Conservation (phyloP, 2,797 vertebrate genomes). For the Channallabes apus region DNA sequence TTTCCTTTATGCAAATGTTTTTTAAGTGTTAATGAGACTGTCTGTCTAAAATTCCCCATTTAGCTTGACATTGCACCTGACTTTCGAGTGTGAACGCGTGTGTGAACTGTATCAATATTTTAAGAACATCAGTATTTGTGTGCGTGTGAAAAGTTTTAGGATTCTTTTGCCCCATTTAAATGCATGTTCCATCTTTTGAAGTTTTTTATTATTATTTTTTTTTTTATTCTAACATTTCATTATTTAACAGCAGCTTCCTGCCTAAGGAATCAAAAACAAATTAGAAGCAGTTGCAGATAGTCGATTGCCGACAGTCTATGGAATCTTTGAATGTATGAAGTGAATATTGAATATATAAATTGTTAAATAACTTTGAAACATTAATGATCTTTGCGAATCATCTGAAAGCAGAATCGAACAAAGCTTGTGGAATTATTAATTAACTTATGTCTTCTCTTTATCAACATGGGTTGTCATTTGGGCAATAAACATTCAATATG, state of each 20-base stretch:
- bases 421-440: neutral
- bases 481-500: neutral
- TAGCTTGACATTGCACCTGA: conserved; percentile 32
- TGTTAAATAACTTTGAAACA: neutral
- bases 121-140: neutral
- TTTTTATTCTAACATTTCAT: neutral
- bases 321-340: neutral
- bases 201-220: neutral
- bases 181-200: neutral
- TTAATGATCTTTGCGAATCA: neutral
- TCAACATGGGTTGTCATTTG: neutral
- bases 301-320: no score
- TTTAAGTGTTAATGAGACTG: conserved; percentile 30
- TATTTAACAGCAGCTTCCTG: neutral
- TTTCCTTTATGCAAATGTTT: neutral
- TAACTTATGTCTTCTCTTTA: neutral
- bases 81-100: neutral
- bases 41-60: conserved; percentile 26
- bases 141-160: conserved; percentile 2
- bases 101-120: conserved; percentile 26
- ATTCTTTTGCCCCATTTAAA: neutral
- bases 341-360: neutral
- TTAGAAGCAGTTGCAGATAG: neutral
- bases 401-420: neutral
- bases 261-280: neutral